Conservation (phyloP, 2,888 invertebrate species). For the Portevinia maculata region DNA sequence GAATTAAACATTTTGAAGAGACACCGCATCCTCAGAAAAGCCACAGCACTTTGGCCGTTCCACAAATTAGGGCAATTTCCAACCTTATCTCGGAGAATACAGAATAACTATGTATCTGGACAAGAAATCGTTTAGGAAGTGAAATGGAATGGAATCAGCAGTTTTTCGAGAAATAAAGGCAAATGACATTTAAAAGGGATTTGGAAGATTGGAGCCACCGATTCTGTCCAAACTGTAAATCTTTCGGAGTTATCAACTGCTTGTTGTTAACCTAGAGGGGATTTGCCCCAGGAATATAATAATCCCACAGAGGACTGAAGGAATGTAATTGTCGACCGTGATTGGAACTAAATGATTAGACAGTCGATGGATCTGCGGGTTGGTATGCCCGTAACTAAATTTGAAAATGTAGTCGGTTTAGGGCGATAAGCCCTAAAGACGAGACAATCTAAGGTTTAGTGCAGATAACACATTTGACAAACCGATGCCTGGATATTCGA, state of each 20-base stretch:
- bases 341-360: constrained; percentile 50
- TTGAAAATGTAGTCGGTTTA: constrained; percentile 33
- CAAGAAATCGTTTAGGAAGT: constrained; percentile 42
- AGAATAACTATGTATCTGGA: constrained; percentile 36
- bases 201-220: constrained; percentile 62
- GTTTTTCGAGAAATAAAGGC: constrained; percentile 31
- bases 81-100: constrained; percentile 47
- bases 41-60: constrained; percentile 10
- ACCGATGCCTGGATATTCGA: constrained; percentile 2
- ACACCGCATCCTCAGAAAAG: constrained; percentile 1
- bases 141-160: constrained; percentile 33
- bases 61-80: constrained; percentile 58
- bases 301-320: not conserved
- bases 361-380: constrained; percentile 10
- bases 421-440: constrained; percentile 60
- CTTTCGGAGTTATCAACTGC: constrained; percentile 56
- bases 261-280: constrained; percentile 50
- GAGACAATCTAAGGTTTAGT: constrained; percentile 47
- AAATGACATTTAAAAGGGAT: constrained; percentile 67
- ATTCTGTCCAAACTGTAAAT: constrained; percentile 50
- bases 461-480: constrained; percentile 26
- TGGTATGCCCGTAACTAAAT: constrained; percentile 12
- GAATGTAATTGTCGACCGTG: constrained; percentile 26
- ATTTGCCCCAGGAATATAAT: constrained; percentile 40
- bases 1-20: constrained; percentile 38